Evolutionary conservation across 2,113 vertebrate genomes (phyloP).

Genomic region (Oncorhynchus nerka): DNA sequence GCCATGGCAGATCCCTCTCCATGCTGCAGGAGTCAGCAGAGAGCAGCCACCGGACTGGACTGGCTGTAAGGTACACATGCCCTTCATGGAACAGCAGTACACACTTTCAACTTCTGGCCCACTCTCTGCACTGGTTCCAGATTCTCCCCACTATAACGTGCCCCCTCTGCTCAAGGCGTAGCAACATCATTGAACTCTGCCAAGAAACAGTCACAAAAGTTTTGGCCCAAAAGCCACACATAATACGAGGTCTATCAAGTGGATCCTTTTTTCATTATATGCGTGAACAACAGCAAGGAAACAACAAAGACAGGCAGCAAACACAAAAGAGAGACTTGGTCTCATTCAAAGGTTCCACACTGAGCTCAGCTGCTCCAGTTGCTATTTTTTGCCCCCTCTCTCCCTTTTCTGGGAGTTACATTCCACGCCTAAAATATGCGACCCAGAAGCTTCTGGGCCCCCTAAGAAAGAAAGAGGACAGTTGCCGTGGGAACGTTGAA

Average conservation of each 20-base stretch:
- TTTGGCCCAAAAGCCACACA: slow-evolving; percentile 21
- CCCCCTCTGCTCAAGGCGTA: neutral
- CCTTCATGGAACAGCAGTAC: neutral
- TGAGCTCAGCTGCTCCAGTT: too few relatives aligned
- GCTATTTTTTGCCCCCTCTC: slow-evolving; percentile 4
- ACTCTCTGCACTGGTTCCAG: neutral
- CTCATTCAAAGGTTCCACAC: too few relatives aligned
- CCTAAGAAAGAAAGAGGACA: slow-evolving; percentile 65
- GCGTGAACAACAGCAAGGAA: slow-evolving; percentile 4
- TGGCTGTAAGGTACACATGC: slow-evolving; percentile 15
- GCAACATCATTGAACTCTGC: slow-evolving; percentile 20
- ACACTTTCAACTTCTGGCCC: neutral
- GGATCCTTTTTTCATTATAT: neutral
- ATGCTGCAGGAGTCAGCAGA: slow-evolving; percentile 63
- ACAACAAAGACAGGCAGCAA: neutral
- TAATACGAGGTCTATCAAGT: slow-evolving; percentile 22
- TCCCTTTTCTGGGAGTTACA: slow-evolving; percentile 53
- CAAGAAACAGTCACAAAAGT: slow-evolving; percentile 5
- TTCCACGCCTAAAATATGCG: slow-evolving; percentile 75
- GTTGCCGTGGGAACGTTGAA: slow-evolving; percentile 72
- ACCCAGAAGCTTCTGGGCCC: slow-evolving; percentile 68
- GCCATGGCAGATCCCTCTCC: slow-evolving; percentile 13
- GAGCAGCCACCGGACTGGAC: slow-evolving; percentile 32
- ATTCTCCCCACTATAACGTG: neutral
- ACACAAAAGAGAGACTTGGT: slow-evolving; percentile 10